phyloP scores from a whole-genome alignment of 2,113 vertebrate species.

The Pedionomus torquatus region DNA sequence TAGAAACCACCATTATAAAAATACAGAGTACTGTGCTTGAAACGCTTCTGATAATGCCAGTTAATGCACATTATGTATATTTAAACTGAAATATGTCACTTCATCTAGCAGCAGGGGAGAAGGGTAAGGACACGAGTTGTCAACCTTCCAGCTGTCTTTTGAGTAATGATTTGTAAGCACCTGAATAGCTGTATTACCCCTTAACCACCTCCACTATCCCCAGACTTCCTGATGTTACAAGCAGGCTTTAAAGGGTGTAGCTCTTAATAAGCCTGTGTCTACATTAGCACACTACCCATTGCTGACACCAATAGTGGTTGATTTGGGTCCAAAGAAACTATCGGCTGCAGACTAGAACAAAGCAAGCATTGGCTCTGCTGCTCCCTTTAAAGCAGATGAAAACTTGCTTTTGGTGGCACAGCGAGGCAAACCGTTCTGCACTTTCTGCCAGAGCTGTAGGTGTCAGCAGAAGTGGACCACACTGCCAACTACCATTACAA shows the following conservation, averaged over 20 bases:
- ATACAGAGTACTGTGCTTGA: background rate
- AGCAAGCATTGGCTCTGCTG: background rate
- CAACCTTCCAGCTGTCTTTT: background rate
- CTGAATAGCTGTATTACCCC: background rate
- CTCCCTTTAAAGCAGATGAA: background rate
- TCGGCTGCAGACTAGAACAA: background rate
- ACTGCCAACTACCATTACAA: background rate
- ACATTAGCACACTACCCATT: background rate
- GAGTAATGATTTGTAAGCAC: background rate
- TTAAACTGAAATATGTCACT: background rate
- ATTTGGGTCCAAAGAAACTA: background rate
- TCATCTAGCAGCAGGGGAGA: accelerated
- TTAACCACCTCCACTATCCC: background rate
- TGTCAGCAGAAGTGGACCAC: background rate
- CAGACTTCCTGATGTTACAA: background rate
- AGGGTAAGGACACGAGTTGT: background rate
- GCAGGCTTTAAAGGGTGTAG: background rate
- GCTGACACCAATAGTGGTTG: background rate
- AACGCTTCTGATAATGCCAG: background rate
- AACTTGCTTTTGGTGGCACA: background rate
- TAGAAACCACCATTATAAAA: background rate
- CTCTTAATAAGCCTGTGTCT: background rate
- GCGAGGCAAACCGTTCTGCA: accelerated
- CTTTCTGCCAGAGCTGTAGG: too few species aligned
- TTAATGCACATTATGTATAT: background rate